Conservation (phyloP, 1,140 invertebrate species). For the Amphibalanus amphitrite region DNA sequence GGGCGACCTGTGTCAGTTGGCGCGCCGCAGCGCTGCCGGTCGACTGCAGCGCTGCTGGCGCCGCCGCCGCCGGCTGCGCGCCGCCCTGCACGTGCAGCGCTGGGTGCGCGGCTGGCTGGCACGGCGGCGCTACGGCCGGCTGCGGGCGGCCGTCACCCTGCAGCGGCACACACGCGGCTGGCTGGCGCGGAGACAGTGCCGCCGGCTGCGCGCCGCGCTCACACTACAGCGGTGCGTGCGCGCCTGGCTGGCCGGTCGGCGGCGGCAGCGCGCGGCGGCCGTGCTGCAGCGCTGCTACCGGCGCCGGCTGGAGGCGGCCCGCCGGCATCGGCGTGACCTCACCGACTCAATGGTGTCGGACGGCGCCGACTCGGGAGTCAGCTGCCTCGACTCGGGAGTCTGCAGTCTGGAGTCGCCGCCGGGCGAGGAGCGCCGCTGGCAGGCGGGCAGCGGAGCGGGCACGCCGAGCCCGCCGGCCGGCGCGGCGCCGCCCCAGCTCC, state of each 20-base stretch:
- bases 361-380: neutral
- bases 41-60: neutral
- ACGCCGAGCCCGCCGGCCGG: neutral
- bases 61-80: too few relatives aligned
- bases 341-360: neutral
- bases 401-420: neutral
- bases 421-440: neutral
- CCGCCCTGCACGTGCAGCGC: neutral
- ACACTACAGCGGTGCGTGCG: neutral
- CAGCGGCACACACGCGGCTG: conserved; percentile 15
- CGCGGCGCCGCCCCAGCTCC: too few relatives aligned
- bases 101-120: neutral
- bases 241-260: neutral
- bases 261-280: neutral
- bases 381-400: neutral
- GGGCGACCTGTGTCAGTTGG: neutral
- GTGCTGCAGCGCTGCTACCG: neutral
- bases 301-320: neutral
- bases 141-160: conserved; percentile 50
- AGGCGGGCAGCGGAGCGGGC: neutral
- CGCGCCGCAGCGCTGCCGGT: too few relatives aligned
- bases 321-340: too few relatives aligned
- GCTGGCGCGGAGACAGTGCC: conserved; percentile 54
- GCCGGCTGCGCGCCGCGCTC: conserved; percentile 63
- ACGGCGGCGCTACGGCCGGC: conserved; percentile 43